A percentile compares a stretch with the other conserved stretches of the same genome.
Evolutionary conservation across 64 coral and sea anemone genomes (phyloP).

Genomic region (Montipora capricornis): DNA sequence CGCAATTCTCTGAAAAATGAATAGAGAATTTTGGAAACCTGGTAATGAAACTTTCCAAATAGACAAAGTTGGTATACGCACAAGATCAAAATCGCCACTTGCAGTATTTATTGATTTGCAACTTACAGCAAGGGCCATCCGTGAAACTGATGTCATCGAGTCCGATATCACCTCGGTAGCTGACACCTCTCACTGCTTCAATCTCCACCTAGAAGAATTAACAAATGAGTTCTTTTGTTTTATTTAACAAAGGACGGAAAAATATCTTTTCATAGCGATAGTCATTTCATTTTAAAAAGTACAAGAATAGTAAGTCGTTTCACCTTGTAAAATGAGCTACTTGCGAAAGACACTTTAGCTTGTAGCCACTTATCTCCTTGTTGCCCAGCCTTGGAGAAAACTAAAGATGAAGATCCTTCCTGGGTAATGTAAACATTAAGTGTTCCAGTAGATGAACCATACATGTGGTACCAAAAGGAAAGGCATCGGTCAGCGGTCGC

Average conservation of each 20-base stretch:
- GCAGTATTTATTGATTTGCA: too few species aligned
- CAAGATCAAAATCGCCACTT: too few species aligned
- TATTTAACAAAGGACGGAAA: too few species aligned
- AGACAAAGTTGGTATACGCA: too few species aligned
- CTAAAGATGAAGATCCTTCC: neutral
- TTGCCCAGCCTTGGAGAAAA: constrained; percentile 63
- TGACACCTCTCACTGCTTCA: constrained; percentile 66
- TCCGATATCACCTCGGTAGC: constrained; percentile 66
- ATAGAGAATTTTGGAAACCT: too few species aligned
- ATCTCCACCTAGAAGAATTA: constrained; percentile 41
- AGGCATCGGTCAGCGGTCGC: constrained; percentile 56
- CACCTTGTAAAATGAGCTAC: constrained; percentile 38
- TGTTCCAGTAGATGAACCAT: constrained; percentile 59
- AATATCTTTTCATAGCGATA: too few species aligned
- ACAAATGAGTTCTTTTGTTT: neutral
- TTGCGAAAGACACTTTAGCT: constrained; percentile 31
- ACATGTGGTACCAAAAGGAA: constrained; percentile 87
- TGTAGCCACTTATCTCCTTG: constrained; percentile 71
- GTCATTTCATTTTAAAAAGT: too few species aligned
- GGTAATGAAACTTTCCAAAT: too few species aligned
- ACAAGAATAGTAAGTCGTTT: neutral
- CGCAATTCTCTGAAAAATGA: too few species aligned
- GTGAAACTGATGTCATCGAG: constrained; percentile 76
- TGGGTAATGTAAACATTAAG: constrained; percentile 53
- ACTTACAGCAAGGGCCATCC: constrained; percentile 63